These are phyloP conservation scores for Phodopus roborovskii DNA, from an alignment of 2,113 vertebrate genomes.

Conservation along the genomic window DNA sequence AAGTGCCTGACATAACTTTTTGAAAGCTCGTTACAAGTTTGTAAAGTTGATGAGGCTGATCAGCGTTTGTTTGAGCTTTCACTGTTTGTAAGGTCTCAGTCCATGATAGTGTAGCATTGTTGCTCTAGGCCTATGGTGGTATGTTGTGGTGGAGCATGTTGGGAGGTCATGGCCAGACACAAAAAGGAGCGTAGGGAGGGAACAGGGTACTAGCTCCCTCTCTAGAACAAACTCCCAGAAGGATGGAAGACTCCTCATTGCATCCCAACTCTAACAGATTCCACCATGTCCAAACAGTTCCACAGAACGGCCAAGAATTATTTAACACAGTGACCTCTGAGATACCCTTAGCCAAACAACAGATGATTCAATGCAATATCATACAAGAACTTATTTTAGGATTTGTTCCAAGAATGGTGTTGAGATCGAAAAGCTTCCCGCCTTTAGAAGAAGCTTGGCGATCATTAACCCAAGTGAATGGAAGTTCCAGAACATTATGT, in stretches of 20 bases:
- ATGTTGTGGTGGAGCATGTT: neutral
- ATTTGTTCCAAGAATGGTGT: neutral
- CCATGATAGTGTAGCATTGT: fast-evolving
- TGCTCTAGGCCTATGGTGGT: neutral
- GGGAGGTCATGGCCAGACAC: neutral
- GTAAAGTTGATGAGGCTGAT: neutral
- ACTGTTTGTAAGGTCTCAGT: neutral
- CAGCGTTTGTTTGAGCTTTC: neutral
- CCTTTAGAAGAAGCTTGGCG: neutral
- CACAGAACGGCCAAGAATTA: neutral
- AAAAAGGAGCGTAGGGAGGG: neutral
- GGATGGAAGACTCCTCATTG: too few relatives aligned
- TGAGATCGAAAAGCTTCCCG: neutral
- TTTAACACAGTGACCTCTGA: too few relatives aligned
- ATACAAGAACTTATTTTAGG: neutral
- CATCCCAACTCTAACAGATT: neutral
- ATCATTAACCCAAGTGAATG: neutral
- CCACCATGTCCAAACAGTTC: neutral
- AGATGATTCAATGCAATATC: neutral
- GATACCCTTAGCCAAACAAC: too few relatives aligned
- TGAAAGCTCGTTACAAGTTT: neutral
- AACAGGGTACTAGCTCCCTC: too few relatives aligned
- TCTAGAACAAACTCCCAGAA: fast-evolving
- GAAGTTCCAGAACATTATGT: neutral
- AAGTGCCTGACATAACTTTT: neutral